Conservation (phyloP, 1,140 invertebrate species). For the Hylaeus volcanicus region DNA sequence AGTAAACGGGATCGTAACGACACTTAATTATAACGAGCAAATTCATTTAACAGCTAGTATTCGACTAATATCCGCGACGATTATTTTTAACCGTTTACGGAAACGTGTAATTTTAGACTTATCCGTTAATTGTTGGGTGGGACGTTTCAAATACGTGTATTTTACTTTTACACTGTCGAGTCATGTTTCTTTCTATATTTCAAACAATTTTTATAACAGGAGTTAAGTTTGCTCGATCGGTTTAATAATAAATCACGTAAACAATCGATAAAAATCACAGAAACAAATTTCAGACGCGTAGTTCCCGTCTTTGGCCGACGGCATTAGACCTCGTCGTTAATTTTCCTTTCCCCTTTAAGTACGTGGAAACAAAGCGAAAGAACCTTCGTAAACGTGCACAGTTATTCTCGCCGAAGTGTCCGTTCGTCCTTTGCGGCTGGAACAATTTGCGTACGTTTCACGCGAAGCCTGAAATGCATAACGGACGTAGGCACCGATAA, state of each 20-base stretch:
- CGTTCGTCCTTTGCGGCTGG: neutral
- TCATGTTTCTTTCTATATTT: no score
- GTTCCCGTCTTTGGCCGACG: slow-evolving; percentile 6
- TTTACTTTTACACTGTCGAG: neutral
- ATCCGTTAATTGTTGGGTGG: neutral
- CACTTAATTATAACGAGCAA: neutral
- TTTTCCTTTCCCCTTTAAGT: slow-evolving; percentile 22
- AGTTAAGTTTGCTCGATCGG: no score
- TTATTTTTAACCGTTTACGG: neutral
- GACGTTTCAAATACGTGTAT: no score
- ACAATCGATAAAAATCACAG: no score
- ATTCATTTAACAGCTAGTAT: neutral
- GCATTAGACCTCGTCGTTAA: neutral
- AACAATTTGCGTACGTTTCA: slow-evolving; percentile 24
- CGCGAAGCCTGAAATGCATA: neutral
- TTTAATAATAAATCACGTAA: no score
- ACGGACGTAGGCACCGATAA: neutral
- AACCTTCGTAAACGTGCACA: slow-evolving; percentile 14
- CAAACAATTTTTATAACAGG: no score
- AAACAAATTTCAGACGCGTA: neutral
- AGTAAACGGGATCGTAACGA: neutral
- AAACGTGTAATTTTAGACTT: neutral
- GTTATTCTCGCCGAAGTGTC: neutral
- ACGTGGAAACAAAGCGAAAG: slow-evolving; percentile 15
- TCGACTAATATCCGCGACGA: neutral